Base-by-base conservation (phyloP, 2,888 invertebrate species). In the Phengaris alcon region DNA sequence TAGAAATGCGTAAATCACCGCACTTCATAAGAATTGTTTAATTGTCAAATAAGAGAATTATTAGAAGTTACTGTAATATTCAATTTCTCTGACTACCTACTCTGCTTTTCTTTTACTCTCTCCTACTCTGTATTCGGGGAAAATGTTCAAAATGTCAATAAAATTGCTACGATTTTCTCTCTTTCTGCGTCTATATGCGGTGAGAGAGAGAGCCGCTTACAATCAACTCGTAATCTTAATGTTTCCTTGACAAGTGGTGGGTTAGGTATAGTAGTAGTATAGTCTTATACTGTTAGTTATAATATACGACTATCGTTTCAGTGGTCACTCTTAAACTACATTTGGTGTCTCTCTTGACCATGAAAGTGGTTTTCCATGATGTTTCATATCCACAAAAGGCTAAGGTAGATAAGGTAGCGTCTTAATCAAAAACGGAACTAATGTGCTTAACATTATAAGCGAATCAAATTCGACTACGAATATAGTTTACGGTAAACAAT, bases 391-490 rank as follows among this genome's bases (percentile, higher is more conserved):
- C 44, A 64, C 35, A 12, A 35, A 64, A 64, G 64, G 64, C 12
- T 64, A 64, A 35, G 64, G 64, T 35, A 64, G 64, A 5, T 64
- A 64, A 35, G 64, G 64, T 35, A 64, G 64, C 64, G 35, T 64
- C 35, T 64, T 64, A 64, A 12, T 64, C 64, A 64, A 44, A 64
- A 64, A 35, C 64, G 64, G 64, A 35, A 64, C 35, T 64, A 64
- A 64, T 10, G 35, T 64, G 64, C 64, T 12, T 44, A 64, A 35
- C 64, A 35, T n/a, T n/a, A n/a, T 64, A 64, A 13, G 64, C 35
- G 35, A 64, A 64, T 64, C 64, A 64, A 64, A 64, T 64, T 44
- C 35, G 35, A 12, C 64, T 64, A 12, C 35, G 35, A 64, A 44
- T 35, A 44, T 64, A 44, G 35, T 64, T 64, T 64, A 35, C 64